phyloP scores from a whole-genome alignment of 1,140 invertebrate genomes.

The Atta texana region DNA sequence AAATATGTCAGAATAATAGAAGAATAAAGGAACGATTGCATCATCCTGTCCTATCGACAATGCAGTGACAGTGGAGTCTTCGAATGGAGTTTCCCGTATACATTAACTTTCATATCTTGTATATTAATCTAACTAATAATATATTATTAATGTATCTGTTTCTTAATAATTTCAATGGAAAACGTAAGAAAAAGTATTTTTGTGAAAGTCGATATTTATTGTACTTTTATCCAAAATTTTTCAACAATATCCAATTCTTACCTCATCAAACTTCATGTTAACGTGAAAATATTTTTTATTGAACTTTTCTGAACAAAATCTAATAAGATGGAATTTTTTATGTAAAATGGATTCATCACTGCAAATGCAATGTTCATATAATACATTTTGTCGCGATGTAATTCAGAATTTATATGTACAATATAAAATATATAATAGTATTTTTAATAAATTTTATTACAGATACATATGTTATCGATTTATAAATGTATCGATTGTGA shows the following conservation, averaged over 20 bases:
- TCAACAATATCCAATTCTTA: neutral
- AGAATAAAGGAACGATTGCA: neutral
- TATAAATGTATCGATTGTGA: neutral
- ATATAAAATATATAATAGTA: no score
- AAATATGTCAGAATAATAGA: conserved; percentile 1
- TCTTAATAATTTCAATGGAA: neutral
- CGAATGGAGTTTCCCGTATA: neutral
- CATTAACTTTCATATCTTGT: neutral
- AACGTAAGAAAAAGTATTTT: neutral
- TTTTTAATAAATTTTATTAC: conserved; percentile 1
- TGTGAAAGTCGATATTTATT: neutral
- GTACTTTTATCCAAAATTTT: neutral
- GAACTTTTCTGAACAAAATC: neutral
- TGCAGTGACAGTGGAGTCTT: neutral
- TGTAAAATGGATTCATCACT: neutral
- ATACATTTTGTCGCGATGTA: neutral
- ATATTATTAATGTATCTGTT: neutral
- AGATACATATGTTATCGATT: neutral
- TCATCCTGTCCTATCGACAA: neutral
- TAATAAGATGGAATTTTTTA: neutral
- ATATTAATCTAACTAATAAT: no score
- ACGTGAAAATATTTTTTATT: neutral
- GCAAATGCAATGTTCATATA: neutral
- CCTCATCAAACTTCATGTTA: neutral
- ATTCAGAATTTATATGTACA: neutral